Conservation (phyloP, 2,113 vertebrate species). For the Chiloscyllium plagiosum region DNA sequence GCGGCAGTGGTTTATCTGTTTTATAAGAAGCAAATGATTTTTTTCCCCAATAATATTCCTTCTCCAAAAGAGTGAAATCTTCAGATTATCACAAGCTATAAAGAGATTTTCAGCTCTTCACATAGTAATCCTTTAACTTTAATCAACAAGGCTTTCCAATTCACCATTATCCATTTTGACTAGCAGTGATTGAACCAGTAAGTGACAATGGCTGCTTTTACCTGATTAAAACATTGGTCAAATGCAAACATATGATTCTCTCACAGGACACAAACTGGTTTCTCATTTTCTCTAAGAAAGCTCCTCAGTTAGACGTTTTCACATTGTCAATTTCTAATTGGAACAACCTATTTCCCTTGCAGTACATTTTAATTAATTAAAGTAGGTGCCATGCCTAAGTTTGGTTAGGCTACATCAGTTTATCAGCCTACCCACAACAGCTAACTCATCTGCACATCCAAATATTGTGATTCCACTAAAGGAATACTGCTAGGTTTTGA, state of each 20-base stretch:
- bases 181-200: conserved; percentile 22
- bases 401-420: background rate
- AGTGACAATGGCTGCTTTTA: conserved; percentile 15
- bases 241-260: background rate
- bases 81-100: conserved; percentile 14
- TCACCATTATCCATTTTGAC: background rate
- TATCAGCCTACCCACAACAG: background rate
- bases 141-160: conserved; percentile 7
- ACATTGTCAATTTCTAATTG: background rate
- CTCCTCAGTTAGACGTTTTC: background rate
- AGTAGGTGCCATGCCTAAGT: background rate
- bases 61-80: conserved; percentile 18
- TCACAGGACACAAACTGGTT: background rate
- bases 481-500: background rate
- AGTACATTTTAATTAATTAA: background rate
- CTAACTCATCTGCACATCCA: background rate
- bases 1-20: background rate
- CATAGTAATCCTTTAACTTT: background rate
- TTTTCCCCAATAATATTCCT: conserved; percentile 30
- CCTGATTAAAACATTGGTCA: background rate
- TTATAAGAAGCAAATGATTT: background rate
- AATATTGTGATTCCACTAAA: background rate
- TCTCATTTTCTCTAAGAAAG: background rate
- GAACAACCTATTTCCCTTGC: background rate
- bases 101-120: conserved; percentile 13